Conservation (phyloP, 2,888 invertebrate species). For the Acleris holmiana region DNA sequence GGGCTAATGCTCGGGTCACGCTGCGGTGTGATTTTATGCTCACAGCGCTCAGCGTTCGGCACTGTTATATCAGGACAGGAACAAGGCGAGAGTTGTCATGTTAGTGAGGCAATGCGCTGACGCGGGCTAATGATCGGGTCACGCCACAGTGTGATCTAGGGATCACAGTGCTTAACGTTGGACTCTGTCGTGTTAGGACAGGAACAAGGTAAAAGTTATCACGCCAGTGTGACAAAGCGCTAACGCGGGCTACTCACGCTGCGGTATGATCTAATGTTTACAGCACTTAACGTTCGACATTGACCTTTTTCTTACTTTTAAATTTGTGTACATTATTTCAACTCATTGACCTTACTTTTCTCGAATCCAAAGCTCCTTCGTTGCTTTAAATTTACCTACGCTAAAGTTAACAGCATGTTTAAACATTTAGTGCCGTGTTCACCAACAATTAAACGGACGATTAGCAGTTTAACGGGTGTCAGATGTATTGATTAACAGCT, state of each 20-base stretch:
- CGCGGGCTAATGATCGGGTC: no score
- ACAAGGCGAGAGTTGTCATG: slow-evolving; percentile 62
- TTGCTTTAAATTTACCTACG: no score
- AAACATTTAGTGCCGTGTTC: no score
- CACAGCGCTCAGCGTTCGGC: not conserved
- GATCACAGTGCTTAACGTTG: not conserved
- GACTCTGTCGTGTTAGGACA: not conserved
- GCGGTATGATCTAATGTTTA: not conserved
- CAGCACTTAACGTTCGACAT: not conserved
- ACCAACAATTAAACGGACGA: no score
- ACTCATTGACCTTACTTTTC: no score
- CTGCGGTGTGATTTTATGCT: not conserved
- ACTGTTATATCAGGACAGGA: not conserved
- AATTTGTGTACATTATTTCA: no score
- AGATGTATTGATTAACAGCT: no score
- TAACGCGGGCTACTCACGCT: slow-evolving; percentile 43
- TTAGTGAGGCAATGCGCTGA: slow-evolving; percentile 36
- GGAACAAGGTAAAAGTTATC: slow-evolving; percentile 60
- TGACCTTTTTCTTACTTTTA: not conserved
- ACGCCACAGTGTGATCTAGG: no score
- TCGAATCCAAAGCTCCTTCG: no score
- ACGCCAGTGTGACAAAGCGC: slow-evolving; percentile 41
- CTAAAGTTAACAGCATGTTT: no score
- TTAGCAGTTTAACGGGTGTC: no score
- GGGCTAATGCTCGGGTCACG: slow-evolving; percentile 51